Evolutionary conservation across 2,888 invertebrate species (phyloP), one percentile per base, ranked within the genome.

Genomic region (Plagodis dolabraria): DNA sequence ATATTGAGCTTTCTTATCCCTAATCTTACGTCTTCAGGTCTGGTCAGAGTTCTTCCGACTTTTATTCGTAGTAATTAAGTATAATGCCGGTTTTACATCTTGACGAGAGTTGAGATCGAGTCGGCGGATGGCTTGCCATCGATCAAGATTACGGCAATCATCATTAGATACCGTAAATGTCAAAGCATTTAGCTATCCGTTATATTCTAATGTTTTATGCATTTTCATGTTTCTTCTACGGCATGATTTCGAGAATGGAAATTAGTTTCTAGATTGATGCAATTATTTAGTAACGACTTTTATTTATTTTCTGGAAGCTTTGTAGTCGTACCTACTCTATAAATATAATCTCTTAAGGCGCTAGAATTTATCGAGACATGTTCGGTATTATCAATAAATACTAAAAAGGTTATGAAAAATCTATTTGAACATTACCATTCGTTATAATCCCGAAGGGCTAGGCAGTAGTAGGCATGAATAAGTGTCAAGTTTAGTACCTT

Each of bases 1-100:
- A 22, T 22, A 22, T 22, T 22, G 22, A 22, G 22, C 22, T 2
- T 22, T 2, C 22, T 22, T 22, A 22, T 22, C 2, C 4, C 22
- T 22, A 22, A 4, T 22, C 8, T 36, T 36, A 7, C 10, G 10
- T 44, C 38, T 51, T 35, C 7, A 44, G 5, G 82, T 83, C 83
- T 83, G 87, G 89, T 83, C 86, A 86, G 79, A 86, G 85, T 87
- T 85, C 79, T 71, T 72, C 70, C 75, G 80, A 86, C 84, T 88
- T 89, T 87, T 87, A 87, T 87, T 84, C 80, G 71, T 69, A 77
- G 87, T 86, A 88, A 89, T 92, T 89, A 89, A 86, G 84, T 84
- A 86, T 85, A 86, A 87, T 83, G 83, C 75, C 79, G 76, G 80
- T 82, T 86, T 87, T 86, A 87, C 83, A 85, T 85, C 82, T 82